Conservation (phyloP, 1,140 invertebrate species). For the Drosophila parvula region DNA sequence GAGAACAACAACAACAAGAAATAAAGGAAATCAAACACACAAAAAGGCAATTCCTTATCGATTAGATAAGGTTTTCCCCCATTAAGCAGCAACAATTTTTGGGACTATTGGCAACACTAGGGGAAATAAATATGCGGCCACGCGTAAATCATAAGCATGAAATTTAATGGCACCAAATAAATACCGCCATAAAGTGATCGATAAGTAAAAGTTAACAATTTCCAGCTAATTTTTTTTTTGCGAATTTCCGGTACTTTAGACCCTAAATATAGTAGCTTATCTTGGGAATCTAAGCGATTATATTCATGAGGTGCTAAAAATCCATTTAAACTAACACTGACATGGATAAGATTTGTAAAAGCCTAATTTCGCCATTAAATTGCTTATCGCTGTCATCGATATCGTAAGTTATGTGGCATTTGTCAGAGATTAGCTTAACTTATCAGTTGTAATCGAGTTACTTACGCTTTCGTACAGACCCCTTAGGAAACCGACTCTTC, state of each 20-base stretch:
- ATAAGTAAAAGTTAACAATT: not conserved
- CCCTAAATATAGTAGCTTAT: constrained; percentile 5
- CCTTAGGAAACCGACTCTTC: not conserved
- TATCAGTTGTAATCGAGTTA: not conserved
- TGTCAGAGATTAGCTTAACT: constrained; percentile 5
- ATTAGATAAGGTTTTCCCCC: constrained; percentile 57
- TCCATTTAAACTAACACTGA: not conserved
- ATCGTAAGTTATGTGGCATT: constrained; percentile 1
- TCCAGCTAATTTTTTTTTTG: not conserved
- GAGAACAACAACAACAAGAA: constrained; percentile 2
- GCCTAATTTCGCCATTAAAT: not conserved
- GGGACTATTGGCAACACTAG: constrained; percentile 14
- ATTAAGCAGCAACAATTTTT: constrained; percentile 35
- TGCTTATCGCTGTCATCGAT: not conserved
- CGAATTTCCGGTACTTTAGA: not conserved
- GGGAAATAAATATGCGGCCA: constrained; percentile 14
- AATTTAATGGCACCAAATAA: constrained; percentile 27
- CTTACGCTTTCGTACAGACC: not conserved
- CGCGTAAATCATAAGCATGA: constrained; percentile 6
- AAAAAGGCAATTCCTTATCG: constrained; percentile 30
- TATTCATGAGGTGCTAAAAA: not conserved
- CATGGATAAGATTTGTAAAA: constrained; percentile 4
- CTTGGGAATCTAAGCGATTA: not conserved
- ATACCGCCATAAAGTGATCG: not conserved
- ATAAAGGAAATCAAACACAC: constrained; percentile 29